Conservation (phyloP, 1,140 invertebrate genomes). For the Glomeris maerens region DNA sequence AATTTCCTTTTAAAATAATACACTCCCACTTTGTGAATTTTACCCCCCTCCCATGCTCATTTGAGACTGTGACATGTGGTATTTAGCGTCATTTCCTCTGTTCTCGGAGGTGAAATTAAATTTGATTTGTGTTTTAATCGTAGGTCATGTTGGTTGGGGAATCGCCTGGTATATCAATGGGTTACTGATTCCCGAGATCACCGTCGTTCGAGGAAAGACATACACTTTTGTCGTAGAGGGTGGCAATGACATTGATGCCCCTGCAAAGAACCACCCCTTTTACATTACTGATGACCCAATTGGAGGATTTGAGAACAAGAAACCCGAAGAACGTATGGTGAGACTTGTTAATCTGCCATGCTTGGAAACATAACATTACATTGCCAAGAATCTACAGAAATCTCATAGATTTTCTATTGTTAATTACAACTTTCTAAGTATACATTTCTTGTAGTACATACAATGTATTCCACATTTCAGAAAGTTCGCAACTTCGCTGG, state of each 20-base stretch:
- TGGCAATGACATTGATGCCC: conserved; percentile 55
- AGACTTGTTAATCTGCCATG: conserved; percentile 13
- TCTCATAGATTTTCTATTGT: background rate
- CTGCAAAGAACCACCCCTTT: conserved; percentile 81
- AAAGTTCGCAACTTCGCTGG: conserved; percentile 67
- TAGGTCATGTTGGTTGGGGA: conserved; percentile 82
- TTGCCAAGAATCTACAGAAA: background rate
- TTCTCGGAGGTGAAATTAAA: background rate
- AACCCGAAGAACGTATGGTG: conserved; percentile 63
- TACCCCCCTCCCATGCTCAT: too few relatives aligned
- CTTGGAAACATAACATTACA: background rate
- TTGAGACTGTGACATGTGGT: too few relatives aligned
- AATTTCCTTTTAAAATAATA: background rate
- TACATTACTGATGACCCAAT: conserved; percentile 87
- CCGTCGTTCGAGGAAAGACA: conserved; percentile 71
- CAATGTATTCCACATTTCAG: conserved; percentile 31
- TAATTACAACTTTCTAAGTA: background rate
- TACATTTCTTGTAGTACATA: background rate
- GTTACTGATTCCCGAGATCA: conserved; percentile 77
- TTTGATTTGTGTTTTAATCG: conserved; percentile 7
- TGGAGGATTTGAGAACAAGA: conserved; percentile 76
- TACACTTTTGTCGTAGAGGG: conserved; percentile 78
- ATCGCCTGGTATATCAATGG: conserved; percentile 94
- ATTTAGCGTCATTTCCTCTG: background rate
- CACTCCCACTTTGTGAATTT: too few relatives aligned